Percentiles rank a stretch among this genome's conserved stretches.
Conservation (phyloP, 2,113 vertebrate genomes). For the Natator depressus region DNA sequence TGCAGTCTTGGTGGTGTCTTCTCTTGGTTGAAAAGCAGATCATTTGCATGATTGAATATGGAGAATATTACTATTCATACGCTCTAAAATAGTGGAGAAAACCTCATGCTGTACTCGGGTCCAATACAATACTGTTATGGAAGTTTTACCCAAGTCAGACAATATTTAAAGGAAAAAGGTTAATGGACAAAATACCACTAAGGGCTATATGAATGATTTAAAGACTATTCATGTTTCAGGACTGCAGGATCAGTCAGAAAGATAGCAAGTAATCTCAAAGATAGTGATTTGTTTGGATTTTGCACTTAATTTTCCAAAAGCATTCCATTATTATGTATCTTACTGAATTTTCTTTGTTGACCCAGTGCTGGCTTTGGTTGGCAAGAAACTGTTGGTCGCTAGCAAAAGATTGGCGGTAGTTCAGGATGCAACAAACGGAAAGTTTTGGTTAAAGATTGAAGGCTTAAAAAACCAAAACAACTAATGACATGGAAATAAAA, state of each 20-base stretch:
- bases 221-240: not conserved
- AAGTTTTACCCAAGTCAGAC: not conserved
- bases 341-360: not conserved
- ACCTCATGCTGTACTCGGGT: not conserved
- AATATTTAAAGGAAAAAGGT: not conserved
- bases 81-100: not conserved
- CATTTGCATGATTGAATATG: fast-evolving
- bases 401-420: not conserved
- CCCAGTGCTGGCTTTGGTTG: not conserved
- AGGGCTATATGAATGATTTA: not conserved
- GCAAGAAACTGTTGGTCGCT: not conserved
- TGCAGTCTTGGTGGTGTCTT: not conserved
- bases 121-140: fast-evolving
- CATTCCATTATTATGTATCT: not conserved
- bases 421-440: not conserved
- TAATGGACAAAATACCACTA: not conserved
- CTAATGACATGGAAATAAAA: not conserved
- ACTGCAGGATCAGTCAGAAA: not conserved
- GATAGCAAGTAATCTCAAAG: not conserved
- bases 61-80: not conserved
- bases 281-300: not conserved
- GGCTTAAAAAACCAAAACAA: not conserved
- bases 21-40: not conserved
- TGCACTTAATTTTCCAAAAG: not conserved
- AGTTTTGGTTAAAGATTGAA: not conserved